A percentile compares a stretch with the other conserved stretches of the same genome.
phyloP scores from a whole-genome alignment of 2,888 invertebrate genomes.

The Caenorhabditis sp. region DNA sequence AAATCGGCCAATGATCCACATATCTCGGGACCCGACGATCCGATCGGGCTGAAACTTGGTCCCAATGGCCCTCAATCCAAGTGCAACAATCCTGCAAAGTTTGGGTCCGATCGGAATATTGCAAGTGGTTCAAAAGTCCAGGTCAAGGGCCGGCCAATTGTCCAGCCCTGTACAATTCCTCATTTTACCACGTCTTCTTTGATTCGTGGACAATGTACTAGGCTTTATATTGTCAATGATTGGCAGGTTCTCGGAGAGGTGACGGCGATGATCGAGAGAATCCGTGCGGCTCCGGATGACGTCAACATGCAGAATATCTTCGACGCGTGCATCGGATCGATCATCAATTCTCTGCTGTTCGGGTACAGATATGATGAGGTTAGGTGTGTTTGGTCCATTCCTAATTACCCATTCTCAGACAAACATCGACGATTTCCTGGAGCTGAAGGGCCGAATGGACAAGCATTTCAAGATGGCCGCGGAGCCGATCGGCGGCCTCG shows the following conservation, averaged over 20 bases:
- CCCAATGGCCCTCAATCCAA: no score
- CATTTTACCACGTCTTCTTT: no score
- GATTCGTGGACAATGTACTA: no score
- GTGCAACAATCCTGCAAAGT: no score
- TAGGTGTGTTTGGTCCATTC: slow-evolving; percentile 25
- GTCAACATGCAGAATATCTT: slow-evolving; percentile 53
- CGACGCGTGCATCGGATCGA: slow-evolving; percentile 56
- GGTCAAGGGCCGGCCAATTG: no score
- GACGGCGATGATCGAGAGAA: slow-evolving; percentile 12
- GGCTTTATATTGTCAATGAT: no score
- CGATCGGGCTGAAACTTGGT: no score
- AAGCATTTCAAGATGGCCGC: slow-evolving; percentile 55
- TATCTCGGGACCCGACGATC: no score
- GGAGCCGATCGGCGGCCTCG: slow-evolving; percentile 42
- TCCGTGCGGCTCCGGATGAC: slow-evolving; percentile 11
- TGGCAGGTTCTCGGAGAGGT: slow-evolving; percentile 45
- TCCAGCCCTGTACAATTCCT: no score
- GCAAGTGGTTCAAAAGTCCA: no score
- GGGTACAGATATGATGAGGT: slow-evolving; percentile 66
- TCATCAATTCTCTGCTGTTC: slow-evolving; percentile 61
- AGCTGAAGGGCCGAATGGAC: slow-evolving; percentile 34
- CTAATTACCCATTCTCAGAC: neutral
- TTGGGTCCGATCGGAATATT: no score
- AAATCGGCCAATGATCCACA: no score
- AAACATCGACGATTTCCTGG: slow-evolving; percentile 46